These are phyloP conservation scores for Synergus gifuensis DNA, from an alignment of 2,888 invertebrate genomes.

Conservation along the genomic window DNA sequence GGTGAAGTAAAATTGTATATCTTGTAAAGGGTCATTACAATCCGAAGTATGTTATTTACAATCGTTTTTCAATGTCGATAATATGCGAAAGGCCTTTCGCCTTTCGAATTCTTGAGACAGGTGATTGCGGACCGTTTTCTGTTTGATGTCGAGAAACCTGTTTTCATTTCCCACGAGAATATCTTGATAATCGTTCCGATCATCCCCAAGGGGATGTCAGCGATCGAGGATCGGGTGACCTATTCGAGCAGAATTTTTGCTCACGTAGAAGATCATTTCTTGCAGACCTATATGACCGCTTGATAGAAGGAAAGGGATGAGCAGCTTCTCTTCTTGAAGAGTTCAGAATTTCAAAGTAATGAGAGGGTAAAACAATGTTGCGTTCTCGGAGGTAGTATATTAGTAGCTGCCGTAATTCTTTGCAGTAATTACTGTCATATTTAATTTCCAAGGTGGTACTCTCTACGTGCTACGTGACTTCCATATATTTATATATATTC, in stretches of 20 bases:
- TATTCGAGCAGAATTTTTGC: conserved; percentile 35
- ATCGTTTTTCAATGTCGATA: conserved; percentile 35
- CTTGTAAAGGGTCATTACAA: conserved; percentile 21
- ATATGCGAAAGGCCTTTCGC: conserved; percentile 22
- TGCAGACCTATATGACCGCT: conserved; percentile 20
- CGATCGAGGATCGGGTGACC: conserved; percentile 33
- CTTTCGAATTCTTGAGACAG: conserved; percentile 28
- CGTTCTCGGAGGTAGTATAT: neutral
- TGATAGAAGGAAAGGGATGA: conserved; percentile 28
- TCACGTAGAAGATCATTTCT: conserved; percentile 40
- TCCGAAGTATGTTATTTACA: conserved; percentile 27
- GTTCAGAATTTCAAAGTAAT: conserved; percentile 23
- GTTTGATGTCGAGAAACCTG: conserved; percentile 38
- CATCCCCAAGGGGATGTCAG: conserved; percentile 36
- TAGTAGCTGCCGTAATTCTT: conserved; percentile 19
- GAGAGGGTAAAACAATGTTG: conserved; percentile 14
- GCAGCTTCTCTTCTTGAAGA: neutral
- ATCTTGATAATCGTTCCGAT: conserved; percentile 34
- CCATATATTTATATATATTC: neutral
- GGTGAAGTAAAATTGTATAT: conserved; percentile 13
- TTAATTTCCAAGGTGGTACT: conserved; percentile 8
- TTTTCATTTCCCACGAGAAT: conserved; percentile 39
- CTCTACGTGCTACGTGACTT: neutral
- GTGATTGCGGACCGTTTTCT: conserved; percentile 20
- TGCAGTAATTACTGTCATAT: conserved; percentile 27